These are phyloP conservation scores for Seira musarum DNA, from an alignment of 2,888 invertebrate species.

Conservation along the genomic window DNA sequence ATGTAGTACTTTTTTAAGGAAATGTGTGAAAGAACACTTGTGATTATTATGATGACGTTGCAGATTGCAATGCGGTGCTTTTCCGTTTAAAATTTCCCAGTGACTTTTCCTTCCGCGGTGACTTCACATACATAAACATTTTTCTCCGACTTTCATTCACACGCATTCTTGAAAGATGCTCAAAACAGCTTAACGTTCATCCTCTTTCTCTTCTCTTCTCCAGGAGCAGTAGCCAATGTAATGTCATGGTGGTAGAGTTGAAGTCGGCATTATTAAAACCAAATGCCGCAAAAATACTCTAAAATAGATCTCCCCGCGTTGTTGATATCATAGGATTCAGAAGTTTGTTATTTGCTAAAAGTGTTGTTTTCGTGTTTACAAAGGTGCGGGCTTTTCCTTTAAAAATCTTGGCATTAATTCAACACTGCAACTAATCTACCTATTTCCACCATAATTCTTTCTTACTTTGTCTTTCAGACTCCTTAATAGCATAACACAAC, in stretches of 20 bases:
- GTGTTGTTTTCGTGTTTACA: background rate
- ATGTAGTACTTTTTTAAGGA: constrained; percentile 8
- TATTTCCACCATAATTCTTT: background rate
- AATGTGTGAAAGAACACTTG: constrained; percentile 1
- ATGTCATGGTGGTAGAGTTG: no score
- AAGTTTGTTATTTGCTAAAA: no score
- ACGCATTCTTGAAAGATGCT: background rate
- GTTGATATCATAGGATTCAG: no score
- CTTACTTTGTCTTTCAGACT: background rate
- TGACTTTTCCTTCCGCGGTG: background rate
- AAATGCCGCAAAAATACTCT: no score
- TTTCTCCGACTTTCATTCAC: background rate
- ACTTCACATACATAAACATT: background rate
- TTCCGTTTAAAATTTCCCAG: background rate
- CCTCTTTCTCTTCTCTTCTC: background rate
- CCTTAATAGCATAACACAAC: background rate
- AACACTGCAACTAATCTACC: background rate
- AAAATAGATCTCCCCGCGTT: no score
- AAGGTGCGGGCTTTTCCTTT: background rate
- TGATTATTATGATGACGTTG: constrained; percentile 35
- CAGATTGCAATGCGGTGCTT: constrained; percentile 51
- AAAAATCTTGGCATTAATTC: background rate
- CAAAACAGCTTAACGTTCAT: background rate
- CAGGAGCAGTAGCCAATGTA: no score
- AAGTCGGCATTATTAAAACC: no score